These are phyloP conservation scores for Chaetops frenatus DNA, from an alignment of 2,113 vertebrate genomes.

Conservation along the genomic window DNA sequence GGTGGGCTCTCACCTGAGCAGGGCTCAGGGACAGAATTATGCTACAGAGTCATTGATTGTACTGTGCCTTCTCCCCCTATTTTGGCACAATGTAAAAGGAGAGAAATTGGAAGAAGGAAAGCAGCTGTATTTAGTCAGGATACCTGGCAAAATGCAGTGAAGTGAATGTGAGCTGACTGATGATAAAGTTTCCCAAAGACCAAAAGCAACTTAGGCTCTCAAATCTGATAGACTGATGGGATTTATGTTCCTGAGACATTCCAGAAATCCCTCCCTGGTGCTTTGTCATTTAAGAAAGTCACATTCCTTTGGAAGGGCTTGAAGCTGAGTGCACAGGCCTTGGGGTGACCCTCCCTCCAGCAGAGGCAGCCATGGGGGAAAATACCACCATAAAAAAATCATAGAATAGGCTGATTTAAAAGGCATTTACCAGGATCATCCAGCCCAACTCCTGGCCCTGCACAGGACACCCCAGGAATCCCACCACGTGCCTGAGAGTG, in stretches of 20 bases:
- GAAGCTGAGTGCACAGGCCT: background rate
- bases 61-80: accelerated
- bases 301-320: background rate
- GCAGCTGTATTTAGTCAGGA: background rate
- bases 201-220: background rate
- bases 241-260: background rate
- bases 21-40: accelerated
- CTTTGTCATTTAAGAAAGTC: background rate
- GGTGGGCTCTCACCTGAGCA: background rate
- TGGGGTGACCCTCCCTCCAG: background rate
- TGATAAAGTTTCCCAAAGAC: background rate
- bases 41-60: background rate
- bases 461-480: background rate
- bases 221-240: background rate
- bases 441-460: background rate
- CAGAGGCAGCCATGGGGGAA: background rate
- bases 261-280: background rate
- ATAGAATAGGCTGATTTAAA: background rate
- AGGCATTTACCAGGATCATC: background rate
- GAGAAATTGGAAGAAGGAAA: background rate
- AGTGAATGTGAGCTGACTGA: background rate
- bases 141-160: background rate
- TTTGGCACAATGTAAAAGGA: background rate
- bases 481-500: background rate
- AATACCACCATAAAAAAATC: background rate